phyloP scores from a whole-genome alignment of 2,797 vertebrate genomes.

The Xiphorhynchus erythropygius region DNA sequence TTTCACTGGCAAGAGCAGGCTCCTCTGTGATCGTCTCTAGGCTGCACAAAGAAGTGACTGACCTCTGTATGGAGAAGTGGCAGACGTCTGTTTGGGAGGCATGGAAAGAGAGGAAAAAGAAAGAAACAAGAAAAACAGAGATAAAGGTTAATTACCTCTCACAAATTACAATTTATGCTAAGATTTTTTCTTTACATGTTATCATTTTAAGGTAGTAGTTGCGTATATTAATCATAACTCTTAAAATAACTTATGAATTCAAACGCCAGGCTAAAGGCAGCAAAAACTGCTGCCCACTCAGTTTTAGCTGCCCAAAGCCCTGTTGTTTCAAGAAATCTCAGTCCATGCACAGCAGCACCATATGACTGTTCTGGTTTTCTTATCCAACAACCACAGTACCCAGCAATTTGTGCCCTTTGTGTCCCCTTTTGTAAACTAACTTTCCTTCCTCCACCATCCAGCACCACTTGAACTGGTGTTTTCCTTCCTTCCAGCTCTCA shows the following conservation, averaged over 20 bases:
- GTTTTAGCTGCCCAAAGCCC: background rate
- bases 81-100: slow-evolving; percentile 68
- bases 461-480: background rate
- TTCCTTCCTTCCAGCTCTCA: background rate
- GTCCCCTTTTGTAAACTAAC: background rate
- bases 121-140: background rate
- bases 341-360: background rate
- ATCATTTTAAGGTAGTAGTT: background rate
- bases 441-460: background rate
- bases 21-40: slow-evolving; percentile 85
- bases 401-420: background rate
- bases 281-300: background rate
- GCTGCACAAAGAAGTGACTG: slow-evolving; percentile 78
- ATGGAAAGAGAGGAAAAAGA: background rate
- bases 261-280: background rate
- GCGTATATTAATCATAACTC: background rate
- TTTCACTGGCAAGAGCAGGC: slow-evolving; percentile 69
- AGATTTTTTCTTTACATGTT: background rate
- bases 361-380: background rate
- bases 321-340: background rate
- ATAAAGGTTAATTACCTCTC: background rate
- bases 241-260: background rate
- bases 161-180: background rate
- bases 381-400: background rate
- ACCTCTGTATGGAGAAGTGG: slow-evolving; percentile 75